These are phyloP conservation scores for Pleuronectes platessa DNA, from an alignment of 2,113 vertebrate genomes.

Conservation along the genomic window DNA sequence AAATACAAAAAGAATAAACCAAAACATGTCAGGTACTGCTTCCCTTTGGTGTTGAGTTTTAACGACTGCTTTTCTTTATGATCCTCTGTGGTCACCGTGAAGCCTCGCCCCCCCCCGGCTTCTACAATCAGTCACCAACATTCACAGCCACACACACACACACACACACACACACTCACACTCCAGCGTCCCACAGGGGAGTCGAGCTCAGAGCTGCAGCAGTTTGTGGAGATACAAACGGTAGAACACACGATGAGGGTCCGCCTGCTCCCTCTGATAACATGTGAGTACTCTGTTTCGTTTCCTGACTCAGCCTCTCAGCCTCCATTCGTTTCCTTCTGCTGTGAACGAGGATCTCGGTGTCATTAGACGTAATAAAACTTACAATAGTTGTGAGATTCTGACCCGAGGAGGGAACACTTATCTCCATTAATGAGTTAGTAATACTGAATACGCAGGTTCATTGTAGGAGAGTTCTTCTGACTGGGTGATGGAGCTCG, in stretches of 20 bases:
- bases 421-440: no score
- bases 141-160: conserved; percentile 12
- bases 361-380: neutral
- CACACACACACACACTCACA: conserved; percentile 25
- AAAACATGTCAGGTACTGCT: neutral
- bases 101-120: conserved; percentile 31
- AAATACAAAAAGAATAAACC: neutral
- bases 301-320: neutral
- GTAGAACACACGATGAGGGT: conserved; percentile 17
- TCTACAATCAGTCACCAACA: conserved; percentile 26
- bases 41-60: neutral
- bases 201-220: neutral
- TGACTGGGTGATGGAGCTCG: no score
- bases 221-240: neutral
- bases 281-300: conserved; percentile 49
- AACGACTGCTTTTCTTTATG: neutral
- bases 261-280: conserved; percentile 29
- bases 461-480: no score
- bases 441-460: no score
- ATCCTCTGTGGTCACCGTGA: neutral
- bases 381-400: neutral
- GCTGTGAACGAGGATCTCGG: neutral
- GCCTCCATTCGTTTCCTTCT: neutral
- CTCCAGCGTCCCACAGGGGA: conserved; percentile 21
- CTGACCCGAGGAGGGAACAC: neutral